phyloP scores from a whole-genome alignment of 2,888 invertebrate genomes.

The Nemurella pictetii region DNA sequence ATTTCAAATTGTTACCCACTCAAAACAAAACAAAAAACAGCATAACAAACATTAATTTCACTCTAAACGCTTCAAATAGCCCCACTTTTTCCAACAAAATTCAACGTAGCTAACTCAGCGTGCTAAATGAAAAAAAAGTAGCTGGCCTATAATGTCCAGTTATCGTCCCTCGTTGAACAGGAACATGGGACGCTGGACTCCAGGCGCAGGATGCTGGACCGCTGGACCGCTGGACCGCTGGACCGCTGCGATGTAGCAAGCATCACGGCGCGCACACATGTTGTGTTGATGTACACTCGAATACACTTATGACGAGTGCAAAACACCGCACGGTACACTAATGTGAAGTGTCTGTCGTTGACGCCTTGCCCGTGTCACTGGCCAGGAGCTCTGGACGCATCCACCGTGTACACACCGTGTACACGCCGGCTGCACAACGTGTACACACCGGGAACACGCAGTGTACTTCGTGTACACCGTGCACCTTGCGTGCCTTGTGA shows the following conservation, averaged over 20 bases:
- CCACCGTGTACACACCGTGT: too few relatives aligned
- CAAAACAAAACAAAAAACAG: neutral
- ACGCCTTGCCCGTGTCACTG: neutral
- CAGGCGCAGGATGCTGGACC: neutral
- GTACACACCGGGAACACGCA: too few relatives aligned
- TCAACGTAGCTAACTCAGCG: neutral
- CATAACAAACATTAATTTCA: neutral
- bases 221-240: neutral
- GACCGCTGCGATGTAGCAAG: neutral
- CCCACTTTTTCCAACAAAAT: neutral
- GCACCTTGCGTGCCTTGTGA: too few relatives aligned
- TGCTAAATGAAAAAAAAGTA: neutral
- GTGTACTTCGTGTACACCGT: too few relatives aligned
- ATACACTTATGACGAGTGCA: constrained; percentile 23
- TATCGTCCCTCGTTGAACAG: neutral
- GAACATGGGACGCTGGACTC: neutral
- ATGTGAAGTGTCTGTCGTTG: constrained; percentile 23
- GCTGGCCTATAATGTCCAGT: neutral
- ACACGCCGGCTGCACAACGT: neutral
- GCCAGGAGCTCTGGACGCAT: too few relatives aligned
- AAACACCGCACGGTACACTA: constrained; percentile 25
- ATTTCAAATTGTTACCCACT: neutral
- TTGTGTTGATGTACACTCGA: neutral
- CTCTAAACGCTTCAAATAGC: neutral
- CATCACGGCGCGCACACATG: neutral